These are phyloP conservation scores for Rosalia funebris DNA, from an alignment of 2,888 invertebrate species.

Conservation along the genomic window DNA sequence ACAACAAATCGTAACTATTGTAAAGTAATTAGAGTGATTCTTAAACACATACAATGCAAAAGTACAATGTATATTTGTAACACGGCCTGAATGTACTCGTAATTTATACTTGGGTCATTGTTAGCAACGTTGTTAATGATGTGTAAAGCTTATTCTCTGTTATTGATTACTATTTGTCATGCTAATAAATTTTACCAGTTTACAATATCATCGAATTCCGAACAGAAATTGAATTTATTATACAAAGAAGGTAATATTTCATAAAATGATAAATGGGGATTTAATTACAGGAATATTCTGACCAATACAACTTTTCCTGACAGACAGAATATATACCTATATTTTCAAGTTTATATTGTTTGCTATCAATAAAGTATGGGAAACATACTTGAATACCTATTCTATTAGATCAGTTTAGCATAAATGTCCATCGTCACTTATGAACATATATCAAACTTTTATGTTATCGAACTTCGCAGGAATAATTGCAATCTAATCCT, in stretches of 20 bases:
- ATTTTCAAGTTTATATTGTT: not conserved
- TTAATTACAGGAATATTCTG: slow-evolving; percentile 8
- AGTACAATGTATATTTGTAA: too few species aligned
- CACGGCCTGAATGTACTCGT: too few species aligned
- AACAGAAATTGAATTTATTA: slow-evolving; percentile 21
- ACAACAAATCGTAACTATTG: too few species aligned
- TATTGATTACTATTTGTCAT: slow-evolving; percentile 27
- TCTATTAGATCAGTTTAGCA: not conserved
- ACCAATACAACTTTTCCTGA: not conserved
- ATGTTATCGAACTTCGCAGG: too few species aligned
- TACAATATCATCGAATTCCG: slow-evolving; percentile 26
- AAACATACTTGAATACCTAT: not conserved
- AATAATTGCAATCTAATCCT: too few species aligned
- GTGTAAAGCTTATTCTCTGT: slow-evolving; percentile 21
- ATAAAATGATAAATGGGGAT: slow-evolving; percentile 23
- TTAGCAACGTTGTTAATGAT: slow-evolving; percentile 24
- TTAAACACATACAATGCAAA: too few species aligned
- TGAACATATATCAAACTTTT: not conserved
- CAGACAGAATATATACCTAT: not conserved
- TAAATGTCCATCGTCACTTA: not conserved
- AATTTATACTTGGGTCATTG: slow-evolving; percentile 16
- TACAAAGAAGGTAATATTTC: slow-evolving; percentile 9
- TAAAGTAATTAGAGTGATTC: too few species aligned
- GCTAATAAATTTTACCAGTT: slow-evolving; percentile 24
- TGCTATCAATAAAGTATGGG: not conserved